Conservation (phyloP, 1,140 invertebrate genomes). For the Drosophila azteca region DNA sequence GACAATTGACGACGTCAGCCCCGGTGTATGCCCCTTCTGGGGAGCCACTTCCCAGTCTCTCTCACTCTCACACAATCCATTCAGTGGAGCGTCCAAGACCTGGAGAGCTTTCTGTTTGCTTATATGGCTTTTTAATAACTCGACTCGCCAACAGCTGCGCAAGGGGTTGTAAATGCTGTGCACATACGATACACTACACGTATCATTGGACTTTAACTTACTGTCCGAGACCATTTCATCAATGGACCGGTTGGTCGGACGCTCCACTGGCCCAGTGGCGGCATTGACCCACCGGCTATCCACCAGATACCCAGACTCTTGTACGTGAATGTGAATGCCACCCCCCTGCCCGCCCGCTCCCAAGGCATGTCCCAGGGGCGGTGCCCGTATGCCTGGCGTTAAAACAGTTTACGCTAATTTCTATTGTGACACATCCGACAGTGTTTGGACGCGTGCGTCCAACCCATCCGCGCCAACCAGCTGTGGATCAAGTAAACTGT, state of each 20-base stretch:
- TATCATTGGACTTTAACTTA: neutral
- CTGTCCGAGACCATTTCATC: constrained; percentile 51
- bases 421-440: constrained; percentile 70
- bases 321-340: constrained; percentile 16
- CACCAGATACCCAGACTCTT: constrained; percentile 1
- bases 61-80: constrained; percentile 35
- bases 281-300: constrained; percentile 34
- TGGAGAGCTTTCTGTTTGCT: constrained; percentile 58
- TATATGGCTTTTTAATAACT: constrained; percentile 79
- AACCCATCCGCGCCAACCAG: too few species aligned
- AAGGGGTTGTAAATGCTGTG: constrained; percentile 65
- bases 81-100: constrained; percentile 33
- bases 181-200: constrained; percentile 30
- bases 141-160: constrained; percentile 59
- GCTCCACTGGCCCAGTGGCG: constrained; percentile 43
- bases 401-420: constrained; percentile 82
- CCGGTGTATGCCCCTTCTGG: neutral
- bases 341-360: too few species aligned
- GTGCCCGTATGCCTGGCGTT: constrained; percentile 58
- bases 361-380: constrained; percentile 35
- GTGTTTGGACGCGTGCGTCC: constrained; percentile 53
- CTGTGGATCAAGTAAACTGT: constrained; percentile 47
- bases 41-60: constrained; percentile 3
- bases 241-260: constrained; percentile 39
- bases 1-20: constrained; percentile 51